A percentile compares a stretch with the other conserved stretches of the same genome.
Evolutionary conservation across 2,888 invertebrate genomes (phyloP).

Genomic region (Atrina japonica): DNA sequence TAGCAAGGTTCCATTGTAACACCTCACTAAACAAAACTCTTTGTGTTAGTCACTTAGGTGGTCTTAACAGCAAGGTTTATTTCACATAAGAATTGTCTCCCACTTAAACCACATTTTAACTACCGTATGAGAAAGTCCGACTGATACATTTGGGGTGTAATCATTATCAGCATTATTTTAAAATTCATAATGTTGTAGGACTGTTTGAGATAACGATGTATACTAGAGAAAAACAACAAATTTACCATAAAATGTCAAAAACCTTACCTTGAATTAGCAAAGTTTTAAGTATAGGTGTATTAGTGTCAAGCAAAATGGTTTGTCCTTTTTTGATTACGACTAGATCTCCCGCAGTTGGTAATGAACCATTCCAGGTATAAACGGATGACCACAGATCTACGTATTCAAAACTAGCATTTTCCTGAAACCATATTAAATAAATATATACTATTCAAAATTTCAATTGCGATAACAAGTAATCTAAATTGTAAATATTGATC

Average conservation of each 20-base stretch:
- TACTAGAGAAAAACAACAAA: background rate
- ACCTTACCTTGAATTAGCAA: slow-evolving; percentile 75
- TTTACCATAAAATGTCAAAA: background rate
- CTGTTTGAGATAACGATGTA: no score
- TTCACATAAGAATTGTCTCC: no score
- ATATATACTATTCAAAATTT: background rate
- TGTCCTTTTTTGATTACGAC: slow-evolving; percentile 72
- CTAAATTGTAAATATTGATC: background rate
- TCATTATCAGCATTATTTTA: no score
- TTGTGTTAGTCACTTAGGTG: no score
- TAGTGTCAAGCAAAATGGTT: slow-evolving; percentile 72
- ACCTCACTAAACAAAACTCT: no score
- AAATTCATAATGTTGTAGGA: no score
- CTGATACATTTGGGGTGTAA: no score
- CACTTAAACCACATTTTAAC: no score
- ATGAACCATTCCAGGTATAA: slow-evolving; percentile 69
- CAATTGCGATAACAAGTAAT: no score
- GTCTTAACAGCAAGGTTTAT: no score
- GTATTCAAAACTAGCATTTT: slow-evolving; percentile 68
- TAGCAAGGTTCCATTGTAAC: no score
- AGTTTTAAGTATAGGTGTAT: slow-evolving; percentile 74
- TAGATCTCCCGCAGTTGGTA: slow-evolving; percentile 74
- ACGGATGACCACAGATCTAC: slow-evolving; percentile 76
- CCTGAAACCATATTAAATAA: slow-evolving; percentile 41
- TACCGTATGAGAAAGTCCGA: no score